Evolutionary conservation across 2,888 invertebrate genomes (phyloP), one percentile per base, ranked within the genome.

Genomic region (Lasioglossum morio): DNA sequence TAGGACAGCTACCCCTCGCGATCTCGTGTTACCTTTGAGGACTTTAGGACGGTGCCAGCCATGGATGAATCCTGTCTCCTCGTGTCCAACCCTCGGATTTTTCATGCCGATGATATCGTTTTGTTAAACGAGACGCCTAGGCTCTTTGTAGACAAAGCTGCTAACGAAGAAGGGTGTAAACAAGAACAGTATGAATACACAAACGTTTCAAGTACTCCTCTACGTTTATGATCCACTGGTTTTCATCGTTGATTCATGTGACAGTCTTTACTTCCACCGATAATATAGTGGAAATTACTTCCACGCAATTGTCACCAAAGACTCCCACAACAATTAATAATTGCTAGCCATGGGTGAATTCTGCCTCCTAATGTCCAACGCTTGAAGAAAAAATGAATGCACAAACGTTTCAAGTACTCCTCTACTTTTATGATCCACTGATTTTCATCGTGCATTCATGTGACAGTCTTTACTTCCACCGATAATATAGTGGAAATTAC

Each of bases 311-410:
- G 40, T 12, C 0, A 43, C 12, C 43, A 12, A 43, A 43, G 43
- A 43, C 12, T 43, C 12, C 43, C 12, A 12, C 40, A 12, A 40
- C 2, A 12, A 10, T 40, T 40, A 40, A 40, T 10, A 40, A 40
- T 7, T 85, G 48, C n/a, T 79, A 79, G 30, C 72, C 84, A 84
- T 85, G 69, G 76, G 78, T 84, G 70, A 84, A 74, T 84, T 63
- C 84, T 78, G 78, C 78, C 12, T 8, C 34, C 12, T 66, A 34
- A 0, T 5, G 69, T n/a, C 19, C 40, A 69, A 37, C 69, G 40
- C 66, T 34, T 34, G 1, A 53, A 53, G 10, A 8, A 8, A 53
- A 53, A 23, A 53, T 53, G 2, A 23, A 53, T 53, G 23, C 48
- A 2, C 19, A 0, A 19, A 53, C 23, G 8, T 23, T 23, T 53